Conservation (phyloP, 2,888 invertebrate species). For the Tupiocoris notatus region DNA sequence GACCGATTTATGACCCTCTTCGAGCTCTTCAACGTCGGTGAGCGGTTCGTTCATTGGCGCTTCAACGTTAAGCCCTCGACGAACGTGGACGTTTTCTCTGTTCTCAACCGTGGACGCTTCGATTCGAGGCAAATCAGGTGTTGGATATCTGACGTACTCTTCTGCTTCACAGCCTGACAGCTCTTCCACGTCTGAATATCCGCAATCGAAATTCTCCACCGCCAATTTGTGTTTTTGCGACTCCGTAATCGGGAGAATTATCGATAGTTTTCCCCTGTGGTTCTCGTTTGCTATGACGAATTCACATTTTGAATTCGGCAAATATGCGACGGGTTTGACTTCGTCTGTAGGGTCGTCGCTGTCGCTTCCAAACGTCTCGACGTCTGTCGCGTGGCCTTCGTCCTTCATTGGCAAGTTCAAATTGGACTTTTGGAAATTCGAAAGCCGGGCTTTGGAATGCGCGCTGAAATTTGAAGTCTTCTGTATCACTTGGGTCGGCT, state of each 20-base stretch:
- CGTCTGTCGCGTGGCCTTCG: slow-evolving; percentile 31
- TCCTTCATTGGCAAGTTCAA: neutral
- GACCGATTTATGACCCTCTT: slow-evolving; percentile 47
- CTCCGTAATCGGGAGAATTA: slow-evolving; percentile 51
- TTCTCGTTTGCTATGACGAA: slow-evolving; percentile 56
- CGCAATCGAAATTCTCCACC: slow-evolving; percentile 36
- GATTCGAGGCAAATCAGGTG: slow-evolving; percentile 49
- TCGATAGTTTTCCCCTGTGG: slow-evolving; percentile 52
- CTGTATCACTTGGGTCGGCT: neutral
- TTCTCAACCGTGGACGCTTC: slow-evolving; percentile 52
- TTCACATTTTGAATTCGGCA: slow-evolving; percentile 57
- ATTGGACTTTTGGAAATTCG: neutral
- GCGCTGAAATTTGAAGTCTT: neutral
- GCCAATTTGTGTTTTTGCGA: slow-evolving; percentile 52
- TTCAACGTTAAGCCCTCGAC: slow-evolving; percentile 48
- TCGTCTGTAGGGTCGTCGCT: slow-evolving; percentile 50
- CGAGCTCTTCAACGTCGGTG: slow-evolving; percentile 58
- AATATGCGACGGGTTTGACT: slow-evolving; percentile 23
- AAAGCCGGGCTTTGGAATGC: neutral
- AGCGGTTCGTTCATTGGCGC: slow-evolving; percentile 52
- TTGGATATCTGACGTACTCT: slow-evolving; percentile 48
- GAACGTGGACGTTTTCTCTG: slow-evolving; percentile 50
- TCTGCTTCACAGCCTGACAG: slow-evolving; percentile 53
- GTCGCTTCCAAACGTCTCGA: slow-evolving; percentile 53
- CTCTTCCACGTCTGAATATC: slow-evolving; percentile 51